phyloP scores from a whole-genome alignment of 2,888 invertebrate species.

The Plebejus argus region DNA sequence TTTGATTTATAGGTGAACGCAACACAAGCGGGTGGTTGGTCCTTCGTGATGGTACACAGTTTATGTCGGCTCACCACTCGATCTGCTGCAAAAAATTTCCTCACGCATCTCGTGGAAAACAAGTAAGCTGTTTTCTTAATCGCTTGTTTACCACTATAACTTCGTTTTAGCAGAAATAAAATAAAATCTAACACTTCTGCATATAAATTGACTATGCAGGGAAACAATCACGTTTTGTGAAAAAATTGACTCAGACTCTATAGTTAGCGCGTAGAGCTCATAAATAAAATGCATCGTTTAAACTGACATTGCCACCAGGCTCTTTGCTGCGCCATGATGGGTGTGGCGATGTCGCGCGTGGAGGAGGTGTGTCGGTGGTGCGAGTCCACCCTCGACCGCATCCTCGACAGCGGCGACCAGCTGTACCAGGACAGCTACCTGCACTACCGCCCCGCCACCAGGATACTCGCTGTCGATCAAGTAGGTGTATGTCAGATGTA shows the following conservation, averaged over 20 bases:
- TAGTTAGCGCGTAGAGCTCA: too few species aligned
- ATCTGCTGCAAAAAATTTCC: slow-evolving; percentile 70
- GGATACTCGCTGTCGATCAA: slow-evolving; percentile 59
- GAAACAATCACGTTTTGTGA: too few species aligned
- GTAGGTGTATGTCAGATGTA: slow-evolving; percentile 44
- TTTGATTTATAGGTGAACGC: slow-evolving; percentile 55
- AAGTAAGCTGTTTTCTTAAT: slow-evolving; percentile 47
- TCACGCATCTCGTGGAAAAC: slow-evolving; percentile 67
- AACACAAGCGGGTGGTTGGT: slow-evolving; percentile 71
- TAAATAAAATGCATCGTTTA: too few species aligned
- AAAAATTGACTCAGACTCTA: too few species aligned
- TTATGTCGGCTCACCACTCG: slow-evolving; percentile 69
- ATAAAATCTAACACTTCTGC: too few species aligned
- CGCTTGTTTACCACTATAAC: too few species aligned
- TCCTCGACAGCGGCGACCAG: slow-evolving; percentile 80
- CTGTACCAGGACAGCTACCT: slow-evolving; percentile 82
- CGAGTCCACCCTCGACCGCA: slow-evolving; percentile 73
- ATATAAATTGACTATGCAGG: too few species aligned
- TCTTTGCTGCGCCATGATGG: slow-evolving; percentile 71
- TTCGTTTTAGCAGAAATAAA: too few species aligned
- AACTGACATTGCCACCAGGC: slow-evolving; percentile 50
- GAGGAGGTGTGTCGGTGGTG: slow-evolving; percentile 79
- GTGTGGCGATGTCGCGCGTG: slow-evolving; percentile 78
- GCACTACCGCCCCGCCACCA: slow-evolving; percentile 66
- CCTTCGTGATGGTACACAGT: slow-evolving; percentile 66